Percentiles rank a stretch among this genome's conserved stretches.
These are phyloP conservation scores for Cladorhizidae sp. DNA, from an alignment of 37 sponge, comb jelly and placozoan species.

Conservation along the genomic window DNA sequence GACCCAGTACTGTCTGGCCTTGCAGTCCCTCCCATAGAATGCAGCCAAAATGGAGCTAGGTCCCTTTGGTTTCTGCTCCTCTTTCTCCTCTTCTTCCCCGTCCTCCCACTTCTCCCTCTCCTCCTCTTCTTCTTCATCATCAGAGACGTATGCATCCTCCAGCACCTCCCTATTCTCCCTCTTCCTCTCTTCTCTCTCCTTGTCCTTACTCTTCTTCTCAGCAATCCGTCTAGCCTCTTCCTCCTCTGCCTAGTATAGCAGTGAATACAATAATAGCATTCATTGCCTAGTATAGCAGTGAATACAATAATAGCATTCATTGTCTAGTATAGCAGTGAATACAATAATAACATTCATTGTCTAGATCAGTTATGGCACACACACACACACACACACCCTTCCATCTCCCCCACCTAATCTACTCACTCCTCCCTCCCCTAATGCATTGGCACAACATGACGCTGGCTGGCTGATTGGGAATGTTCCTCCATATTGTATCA, in stretches of 20 bases:
- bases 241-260: conserved; percentile 57
- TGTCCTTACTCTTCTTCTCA: conserved; percentile 58
- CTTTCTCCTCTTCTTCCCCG: conserved; percentile 64
- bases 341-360: not conserved
- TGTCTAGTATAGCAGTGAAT: conserved; percentile 11
- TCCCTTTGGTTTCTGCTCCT: conserved; percentile 57
- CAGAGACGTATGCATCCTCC: conserved; percentile 61
- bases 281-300: conserved; percentile 6
- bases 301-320: no score
- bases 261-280: not conserved
- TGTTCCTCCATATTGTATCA: no score
- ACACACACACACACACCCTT: no score
- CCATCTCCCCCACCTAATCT: no score
- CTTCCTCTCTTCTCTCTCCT: conserved; percentile 63
- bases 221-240: conserved; percentile 63
- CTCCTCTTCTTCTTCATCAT: conserved; percentile 77
- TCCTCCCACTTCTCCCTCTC: conserved; percentile 67
- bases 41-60: conserved; percentile 70
- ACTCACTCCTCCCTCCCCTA: no score
- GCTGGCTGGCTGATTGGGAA: no score
- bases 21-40: conserved; percentile 36
- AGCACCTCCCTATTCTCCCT: conserved; percentile 41
- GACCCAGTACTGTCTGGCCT: conserved; percentile 67
- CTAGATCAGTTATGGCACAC: no score
- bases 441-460: no score